Conservation (phyloP, 2,797 vertebrate species). For the Urophycis tenuis region DNA sequence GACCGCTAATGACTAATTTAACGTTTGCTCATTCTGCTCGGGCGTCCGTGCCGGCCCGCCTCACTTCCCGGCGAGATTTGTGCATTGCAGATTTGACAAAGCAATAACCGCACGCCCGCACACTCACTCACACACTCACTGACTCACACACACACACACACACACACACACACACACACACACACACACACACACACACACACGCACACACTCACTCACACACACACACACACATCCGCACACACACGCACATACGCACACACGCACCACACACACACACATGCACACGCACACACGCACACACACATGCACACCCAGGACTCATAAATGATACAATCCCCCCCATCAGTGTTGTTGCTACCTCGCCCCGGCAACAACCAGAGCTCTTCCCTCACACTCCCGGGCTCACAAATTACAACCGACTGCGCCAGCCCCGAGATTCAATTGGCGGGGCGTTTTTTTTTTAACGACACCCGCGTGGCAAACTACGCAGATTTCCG, state of each 20-base stretch:
- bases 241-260: too few relatives aligned
- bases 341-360: slow-evolving; percentile 25
- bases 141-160: neutral
- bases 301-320: slow-evolving; percentile 21
- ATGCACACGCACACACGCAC: too few relatives aligned
- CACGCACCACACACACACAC: slow-evolving; percentile 9
- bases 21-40: slow-evolving; percentile 29
- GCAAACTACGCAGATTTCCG: slow-evolving; percentile 37
- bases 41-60: slow-evolving; percentile 3
- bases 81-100: slow-evolving; percentile 26
- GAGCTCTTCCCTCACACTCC: slow-evolving; percentile 29
- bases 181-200: neutral
- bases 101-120: slow-evolving; percentile 28
- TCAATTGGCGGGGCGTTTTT: slow-evolving; percentile 39
- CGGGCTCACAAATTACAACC: slow-evolving; percentile 43
- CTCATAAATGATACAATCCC: slow-evolving; percentile 44
- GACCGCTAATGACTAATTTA: slow-evolving; percentile 17
- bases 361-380: slow-evolving; percentile 23
- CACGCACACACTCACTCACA: slow-evolving; percentile 20
- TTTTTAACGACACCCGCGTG: slow-evolving; percentile 46
- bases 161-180: slow-evolving; percentile 11
- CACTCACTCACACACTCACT: too few relatives aligned
- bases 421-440: slow-evolving; percentile 27
- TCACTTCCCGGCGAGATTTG: slow-evolving; percentile 13
- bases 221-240: too few relatives aligned